Evolutionary conservation across 2,888 invertebrate genomes (phyloP), one percentile per base, ranked within the genome.

Genomic region (Pharmacophagus antenor): DNA sequence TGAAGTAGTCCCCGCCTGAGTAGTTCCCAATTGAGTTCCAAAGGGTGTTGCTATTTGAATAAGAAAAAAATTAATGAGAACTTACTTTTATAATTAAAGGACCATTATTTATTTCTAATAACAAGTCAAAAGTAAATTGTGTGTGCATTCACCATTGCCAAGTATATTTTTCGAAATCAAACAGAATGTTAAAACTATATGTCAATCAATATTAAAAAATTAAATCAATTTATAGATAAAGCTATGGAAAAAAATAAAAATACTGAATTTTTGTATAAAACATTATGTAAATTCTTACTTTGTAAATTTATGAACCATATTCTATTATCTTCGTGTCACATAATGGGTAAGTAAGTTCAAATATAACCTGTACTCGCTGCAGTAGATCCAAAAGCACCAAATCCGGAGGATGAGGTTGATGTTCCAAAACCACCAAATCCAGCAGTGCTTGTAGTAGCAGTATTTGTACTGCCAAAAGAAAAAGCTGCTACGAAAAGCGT

Each of bases 1-100:
- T 18, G 92, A 86, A 0, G 93, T 84, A 15, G 92, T 83, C 15
- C 92, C 85, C 5, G 91, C 82, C 47, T 92, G 85, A 12, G 92
- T 82, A 1, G 88, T 68, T 0, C 92, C 91, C 63, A 93, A 77
- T 17, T 61, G 60, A 0, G 82, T 83, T 47, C 92, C 92, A 77
- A 93, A 93, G 62, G 88, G 85, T 52, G 85, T 68, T 22, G 79
- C 85, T 82, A 65, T n/a, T 31, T 5, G 15, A 27, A 7, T 3
- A 37, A 37, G n/a, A 2, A 15, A 37, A 37, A 37, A n/a, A 37
- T 37, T 8, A 2, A n/a, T 37, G n/a, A n/a, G 8, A 8, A 37
- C n/a, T 3, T n/a, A 37, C n/a, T n/a, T n/a, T n/a, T n/a, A n/a
- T n/a, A n/a, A n/a, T n/a, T n/a, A n/a, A n/a, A n/a, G n/a, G n/a